These are phyloP conservation scores for Cacatua alba DNA, from an alignment of 2,113 vertebrate species.

Conservation along the genomic window DNA sequence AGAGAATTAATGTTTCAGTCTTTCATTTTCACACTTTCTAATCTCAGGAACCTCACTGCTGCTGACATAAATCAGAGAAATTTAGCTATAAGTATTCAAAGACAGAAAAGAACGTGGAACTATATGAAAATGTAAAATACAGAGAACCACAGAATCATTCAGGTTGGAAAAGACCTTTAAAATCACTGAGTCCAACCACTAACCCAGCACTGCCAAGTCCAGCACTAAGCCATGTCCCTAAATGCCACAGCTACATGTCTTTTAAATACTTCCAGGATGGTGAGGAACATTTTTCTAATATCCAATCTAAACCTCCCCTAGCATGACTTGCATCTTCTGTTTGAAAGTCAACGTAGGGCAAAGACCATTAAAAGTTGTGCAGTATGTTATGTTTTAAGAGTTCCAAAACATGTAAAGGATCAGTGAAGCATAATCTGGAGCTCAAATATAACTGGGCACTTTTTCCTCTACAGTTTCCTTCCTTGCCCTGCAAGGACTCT, in stretches of 20 bases:
- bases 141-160: not conserved
- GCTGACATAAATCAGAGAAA: not conserved
- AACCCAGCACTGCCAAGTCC: not conserved
- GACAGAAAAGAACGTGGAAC: not conserved
- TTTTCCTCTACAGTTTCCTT: not conserved
- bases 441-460: not conserved
- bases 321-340: not conserved
- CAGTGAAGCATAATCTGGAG: not conserved
- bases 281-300: not conserved
- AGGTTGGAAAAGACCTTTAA: not conserved
- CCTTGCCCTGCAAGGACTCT: not conserved
- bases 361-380: not conserved
- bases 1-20: not conserved
- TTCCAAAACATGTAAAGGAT: not conserved
- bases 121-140: not conserved
- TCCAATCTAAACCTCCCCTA: not conserved
- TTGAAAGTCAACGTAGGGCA: not conserved
- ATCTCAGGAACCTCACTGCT: not conserved
- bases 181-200: not conserved
- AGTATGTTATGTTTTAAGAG: not conserved
- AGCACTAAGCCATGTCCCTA: not conserved
- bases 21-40: not conserved
- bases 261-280: not conserved
- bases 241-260: not conserved
- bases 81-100: not conserved